Percentiles rank a stretch among this genome's conserved stretches.
Evolutionary conservation across 2,888 invertebrate species (phyloP).

Genomic region (Hemaris fuciformis): DNA sequence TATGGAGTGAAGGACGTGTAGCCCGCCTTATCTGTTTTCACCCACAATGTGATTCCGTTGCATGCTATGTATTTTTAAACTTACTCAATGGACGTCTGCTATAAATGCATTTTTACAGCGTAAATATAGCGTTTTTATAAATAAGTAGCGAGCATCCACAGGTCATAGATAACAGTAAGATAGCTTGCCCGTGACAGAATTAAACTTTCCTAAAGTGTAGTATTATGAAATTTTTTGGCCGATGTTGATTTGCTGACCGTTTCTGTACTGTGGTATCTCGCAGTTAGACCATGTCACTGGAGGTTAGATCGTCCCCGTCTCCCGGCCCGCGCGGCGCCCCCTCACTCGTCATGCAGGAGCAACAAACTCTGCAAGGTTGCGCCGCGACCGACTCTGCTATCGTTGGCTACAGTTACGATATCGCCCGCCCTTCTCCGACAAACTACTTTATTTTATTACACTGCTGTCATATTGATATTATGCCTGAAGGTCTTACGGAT

Average conservation of each 20-base stretch:
- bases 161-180: background rate
- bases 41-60: background rate
- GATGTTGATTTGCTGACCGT: constrained; percentile 33
- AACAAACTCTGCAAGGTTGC: constrained; percentile 81
- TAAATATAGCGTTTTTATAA: background rate
- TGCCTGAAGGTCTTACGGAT: constrained; percentile 59
- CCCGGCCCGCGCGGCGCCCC: constrained; percentile 29
- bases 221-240: constrained; percentile 1
- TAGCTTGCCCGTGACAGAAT: no score
- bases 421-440: constrained; percentile 74
- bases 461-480: constrained; percentile 65
- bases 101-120: background rate
- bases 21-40: background rate
- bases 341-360: constrained; percentile 51
- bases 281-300: constrained; percentile 62
- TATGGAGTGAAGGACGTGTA: constrained; percentile 32
- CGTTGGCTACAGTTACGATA: constrained; percentile 73
- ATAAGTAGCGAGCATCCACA: background rate
- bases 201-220: background rate
- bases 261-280: constrained; percentile 41
- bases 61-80: background rate
- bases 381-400: constrained; percentile 65
- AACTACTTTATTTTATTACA: constrained; percentile 72
- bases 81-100: background rate
- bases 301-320: constrained; percentile 50